Evolutionary conservation across 37 sponge, comb jelly and placozoan species (phyloP).

Genomic region (Ephydatia muelleri): DNA sequence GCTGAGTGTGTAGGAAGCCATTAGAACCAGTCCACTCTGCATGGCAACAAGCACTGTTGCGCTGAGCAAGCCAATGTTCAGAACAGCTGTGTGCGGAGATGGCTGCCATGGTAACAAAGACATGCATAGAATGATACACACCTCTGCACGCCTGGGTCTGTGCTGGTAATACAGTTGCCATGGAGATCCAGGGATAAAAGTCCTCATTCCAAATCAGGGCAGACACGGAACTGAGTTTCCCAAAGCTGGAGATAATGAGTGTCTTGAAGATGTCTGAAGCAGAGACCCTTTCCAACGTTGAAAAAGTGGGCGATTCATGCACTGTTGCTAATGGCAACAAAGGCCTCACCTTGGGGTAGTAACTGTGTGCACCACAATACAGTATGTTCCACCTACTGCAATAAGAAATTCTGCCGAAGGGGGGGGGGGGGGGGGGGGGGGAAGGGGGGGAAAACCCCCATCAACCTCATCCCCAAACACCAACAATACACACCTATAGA

Average conservation of each 20-base stretch:
- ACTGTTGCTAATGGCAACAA: not conserved
- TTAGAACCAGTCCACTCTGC: not conserved
- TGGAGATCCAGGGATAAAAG: conserved; percentile 70
- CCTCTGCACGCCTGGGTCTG: conserved; percentile 76
- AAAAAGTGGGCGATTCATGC: not conserved
- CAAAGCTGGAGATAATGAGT: conserved; percentile 75
- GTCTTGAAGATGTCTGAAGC: conserved; percentile 11
- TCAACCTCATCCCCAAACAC: not conserved
- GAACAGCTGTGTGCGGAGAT: conserved; percentile 4
- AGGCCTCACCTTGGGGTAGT: not conserved
- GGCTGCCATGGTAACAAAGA: not conserved
- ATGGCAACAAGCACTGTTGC: not conserved
- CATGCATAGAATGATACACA: not conserved
- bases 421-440: not conserved
- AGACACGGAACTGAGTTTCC: conserved; percentile 63
- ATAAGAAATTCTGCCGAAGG: not conserved
- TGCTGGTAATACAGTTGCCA: conserved; percentile 46
- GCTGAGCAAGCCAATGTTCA: not conserved
- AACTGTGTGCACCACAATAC: not conserved
- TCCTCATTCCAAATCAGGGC: conserved; percentile 84
- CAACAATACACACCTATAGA: conserved; percentile 39
- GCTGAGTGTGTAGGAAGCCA: not conserved
- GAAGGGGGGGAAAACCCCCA: not conserved
- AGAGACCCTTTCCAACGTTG: not conserved
- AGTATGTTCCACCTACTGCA: not conserved